These are phyloP conservation scores for Pimephales promelas DNA, from an alignment of 2,113 vertebrate genomes.

Conservation along the genomic window DNA sequence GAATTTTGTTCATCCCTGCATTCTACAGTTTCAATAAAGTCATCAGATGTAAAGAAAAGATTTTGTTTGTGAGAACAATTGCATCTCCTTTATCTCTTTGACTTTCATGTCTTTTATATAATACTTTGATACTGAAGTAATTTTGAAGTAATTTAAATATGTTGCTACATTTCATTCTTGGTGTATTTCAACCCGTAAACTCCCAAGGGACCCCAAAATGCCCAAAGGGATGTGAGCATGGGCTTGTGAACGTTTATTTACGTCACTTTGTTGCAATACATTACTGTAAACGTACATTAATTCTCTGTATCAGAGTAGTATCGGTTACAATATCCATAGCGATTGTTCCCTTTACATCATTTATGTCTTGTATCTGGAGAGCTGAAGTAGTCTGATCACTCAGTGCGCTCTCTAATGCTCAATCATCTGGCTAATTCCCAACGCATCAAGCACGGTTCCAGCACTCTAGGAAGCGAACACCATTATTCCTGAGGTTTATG, in stretches of 20 bases:
- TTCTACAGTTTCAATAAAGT: no score
- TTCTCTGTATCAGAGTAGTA: background rate
- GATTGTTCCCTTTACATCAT: constrained; percentile 13
- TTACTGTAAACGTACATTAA: background rate
- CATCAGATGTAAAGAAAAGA: no score
- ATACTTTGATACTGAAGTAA: background rate
- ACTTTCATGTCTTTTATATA: background rate
- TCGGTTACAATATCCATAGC: background rate
- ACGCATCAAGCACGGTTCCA: constrained; percentile 39
- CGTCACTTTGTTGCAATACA: background rate
- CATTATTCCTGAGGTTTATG: constrained; percentile 46
- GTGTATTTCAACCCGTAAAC: background rate
- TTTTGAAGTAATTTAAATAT: background rate
- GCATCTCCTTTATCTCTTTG: background rate
- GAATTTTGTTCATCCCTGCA: no score
- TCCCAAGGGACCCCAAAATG: background rate
- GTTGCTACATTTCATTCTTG: background rate
- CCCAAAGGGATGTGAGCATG: background rate
- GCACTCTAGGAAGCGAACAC: constrained; percentile 6
- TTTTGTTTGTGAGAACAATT: no score
- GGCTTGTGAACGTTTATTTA: background rate
- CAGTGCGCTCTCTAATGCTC: constrained; percentile 4
- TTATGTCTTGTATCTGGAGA: background rate
- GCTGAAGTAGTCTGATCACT: constrained; percentile 23
- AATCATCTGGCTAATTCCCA: constrained; percentile 46